These are phyloP conservation scores for Vanessa atalanta DNA, from an alignment of 1,140 invertebrate genomes.

Conservation along the genomic window DNA sequence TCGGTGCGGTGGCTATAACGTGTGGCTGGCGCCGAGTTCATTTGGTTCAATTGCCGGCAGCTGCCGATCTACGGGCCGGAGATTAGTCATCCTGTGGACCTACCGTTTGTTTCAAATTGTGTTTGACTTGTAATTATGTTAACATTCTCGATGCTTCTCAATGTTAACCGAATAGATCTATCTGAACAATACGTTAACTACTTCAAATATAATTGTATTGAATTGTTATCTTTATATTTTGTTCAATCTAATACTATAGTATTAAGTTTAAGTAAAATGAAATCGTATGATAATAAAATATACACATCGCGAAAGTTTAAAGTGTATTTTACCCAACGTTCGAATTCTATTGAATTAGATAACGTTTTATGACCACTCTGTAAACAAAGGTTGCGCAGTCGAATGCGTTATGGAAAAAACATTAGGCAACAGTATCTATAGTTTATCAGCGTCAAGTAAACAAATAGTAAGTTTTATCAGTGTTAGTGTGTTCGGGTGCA, in stretches of 20 bases:
- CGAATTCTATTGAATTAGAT: neutral
- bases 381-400: conserved; percentile 32
- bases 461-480: conserved; percentile 38
- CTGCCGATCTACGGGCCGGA: conserved; percentile 25
- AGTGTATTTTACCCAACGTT: neutral
- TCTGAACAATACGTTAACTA: too few species aligned
- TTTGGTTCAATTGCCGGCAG: conserved; percentile 44
- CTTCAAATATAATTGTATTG: neutral
- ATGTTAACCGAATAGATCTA: too few species aligned
- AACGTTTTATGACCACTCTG: conserved; percentile 7
- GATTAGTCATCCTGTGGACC: conserved; percentile 37
- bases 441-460: conserved; percentile 38
- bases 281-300: neutral
- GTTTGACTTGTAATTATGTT: neutral
- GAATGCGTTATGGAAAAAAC: conserved; percentile 35
- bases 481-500: conserved; percentile 32
- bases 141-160: neutral
- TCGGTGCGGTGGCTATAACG: conserved; percentile 4
- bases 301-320: neutral
- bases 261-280: too few species aligned
- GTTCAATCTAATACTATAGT: too few species aligned
- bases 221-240: neutral
- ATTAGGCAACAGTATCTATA: conserved; percentile 25
- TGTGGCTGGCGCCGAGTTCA: conserved; percentile 37
- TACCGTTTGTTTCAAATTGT: neutral